These are phyloP conservation scores for Drosophila auraria DNA, from an alignment of 1,140 invertebrate species.

Conservation along the genomic window DNA sequence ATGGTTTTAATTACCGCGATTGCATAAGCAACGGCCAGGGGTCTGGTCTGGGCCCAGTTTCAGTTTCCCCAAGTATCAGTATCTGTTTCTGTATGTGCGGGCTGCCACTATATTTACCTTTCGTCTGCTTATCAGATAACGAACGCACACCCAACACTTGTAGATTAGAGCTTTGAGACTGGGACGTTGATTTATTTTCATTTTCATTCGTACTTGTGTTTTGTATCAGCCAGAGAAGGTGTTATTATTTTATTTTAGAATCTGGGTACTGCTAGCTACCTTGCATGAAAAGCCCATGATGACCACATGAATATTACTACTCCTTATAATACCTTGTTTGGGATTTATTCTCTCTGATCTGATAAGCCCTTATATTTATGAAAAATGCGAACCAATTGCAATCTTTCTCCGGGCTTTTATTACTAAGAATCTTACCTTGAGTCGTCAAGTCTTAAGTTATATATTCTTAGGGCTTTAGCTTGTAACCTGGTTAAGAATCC, in stretches of 20 bases:
- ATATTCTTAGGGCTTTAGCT: slow-evolving; percentile 2
- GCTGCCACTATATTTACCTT: slow-evolving; percentile 36
- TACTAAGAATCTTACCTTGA: neutral
- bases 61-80: slow-evolving; percentile 42
- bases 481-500: neutral
- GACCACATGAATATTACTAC: too few species aligned
- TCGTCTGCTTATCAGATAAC: slow-evolving; percentile 65
- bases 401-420: too few species aligned
- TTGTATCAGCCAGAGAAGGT: neutral
- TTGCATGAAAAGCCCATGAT: neutral
- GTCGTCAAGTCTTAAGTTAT: neutral
- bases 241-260: too few species aligned
- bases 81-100: slow-evolving; percentile 11
- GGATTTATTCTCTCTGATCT: neutral
- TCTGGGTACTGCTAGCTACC: neutral
- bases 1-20: slow-evolving; percentile 40
- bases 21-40: slow-evolving; percentile 54
- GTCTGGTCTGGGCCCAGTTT: slow-evolving; percentile 6
- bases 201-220: slow-evolving; percentile 43
- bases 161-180: slow-evolving; percentile 50
- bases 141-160: slow-evolving; percentile 45
- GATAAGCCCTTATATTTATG: too few species aligned
- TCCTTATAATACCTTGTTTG: too few species aligned
- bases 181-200: slow-evolving; percentile 44
- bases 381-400: too few species aligned